phyloP scores from a whole-genome alignment of 2,888 invertebrate genomes.

The Pimpla rufipes region DNA sequence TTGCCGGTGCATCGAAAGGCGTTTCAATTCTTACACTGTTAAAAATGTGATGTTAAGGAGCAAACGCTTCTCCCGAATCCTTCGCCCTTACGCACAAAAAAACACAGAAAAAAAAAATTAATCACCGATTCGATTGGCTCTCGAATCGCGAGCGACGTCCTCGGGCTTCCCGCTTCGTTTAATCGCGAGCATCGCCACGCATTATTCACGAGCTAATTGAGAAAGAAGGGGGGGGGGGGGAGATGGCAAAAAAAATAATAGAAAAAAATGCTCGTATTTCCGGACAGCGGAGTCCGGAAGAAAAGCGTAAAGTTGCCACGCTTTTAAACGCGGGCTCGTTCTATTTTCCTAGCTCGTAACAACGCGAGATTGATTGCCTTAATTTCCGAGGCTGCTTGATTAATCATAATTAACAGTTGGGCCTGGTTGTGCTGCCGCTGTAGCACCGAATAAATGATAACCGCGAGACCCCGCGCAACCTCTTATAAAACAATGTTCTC shows the following conservation, averaged over 20 bases:
- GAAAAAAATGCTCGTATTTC: slow-evolving; percentile 51
- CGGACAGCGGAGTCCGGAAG: slow-evolving; percentile 24
- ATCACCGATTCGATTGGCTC: no score
- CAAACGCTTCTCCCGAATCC: not conserved
- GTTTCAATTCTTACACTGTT: not conserved
- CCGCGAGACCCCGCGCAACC: slow-evolving; percentile 62
- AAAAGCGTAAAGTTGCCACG: slow-evolving; percentile 34
- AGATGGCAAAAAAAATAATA: not conserved
- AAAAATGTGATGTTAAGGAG: no score
- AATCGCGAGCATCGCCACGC: not conserved
- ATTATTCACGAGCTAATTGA: slow-evolving; percentile 53
- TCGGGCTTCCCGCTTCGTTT: slow-evolving; percentile 3
- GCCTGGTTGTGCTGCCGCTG: slow-evolving; percentile 56
- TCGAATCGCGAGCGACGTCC: not conserved
- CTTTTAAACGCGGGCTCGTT: slow-evolving; percentile 34
- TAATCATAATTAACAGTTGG: slow-evolving; percentile 83
- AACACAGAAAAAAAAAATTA: not conserved
- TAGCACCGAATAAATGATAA: slow-evolving; percentile 39
- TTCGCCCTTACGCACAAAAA: not conserved
- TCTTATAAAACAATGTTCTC: slow-evolving; percentile 73
- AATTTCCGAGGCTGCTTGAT: slow-evolving; percentile 83
- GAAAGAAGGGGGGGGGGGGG: no score
- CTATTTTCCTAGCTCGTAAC: slow-evolving; percentile 52
- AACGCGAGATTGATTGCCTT: slow-evolving; percentile 83
- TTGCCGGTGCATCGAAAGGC: slow-evolving; percentile 25